phyloP scores from a whole-genome alignment of 2,888 invertebrate genomes.

The Cheilosia soror region DNA sequence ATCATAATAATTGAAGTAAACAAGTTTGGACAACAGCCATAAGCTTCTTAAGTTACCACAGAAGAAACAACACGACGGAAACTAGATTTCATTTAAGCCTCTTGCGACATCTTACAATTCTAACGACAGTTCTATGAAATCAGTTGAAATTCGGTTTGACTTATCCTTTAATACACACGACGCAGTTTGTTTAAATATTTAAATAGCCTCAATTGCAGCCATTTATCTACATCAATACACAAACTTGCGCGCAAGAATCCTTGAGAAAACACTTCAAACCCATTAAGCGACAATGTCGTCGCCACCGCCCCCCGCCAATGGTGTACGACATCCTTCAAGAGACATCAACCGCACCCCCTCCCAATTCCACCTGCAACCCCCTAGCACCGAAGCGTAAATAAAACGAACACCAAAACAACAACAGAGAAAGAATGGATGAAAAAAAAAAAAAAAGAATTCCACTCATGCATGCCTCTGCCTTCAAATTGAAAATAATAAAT shows the following conservation, averaged over 20 bases:
- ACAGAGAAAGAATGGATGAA: conserved; percentile 3
- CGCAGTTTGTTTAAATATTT: conserved; percentile 29
- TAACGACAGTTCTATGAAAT: background rate
- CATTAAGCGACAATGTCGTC: conserved; percentile 40
- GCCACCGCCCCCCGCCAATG: background rate
- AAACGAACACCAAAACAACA: conserved; percentile 1
- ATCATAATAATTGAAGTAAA: too few relatives aligned
- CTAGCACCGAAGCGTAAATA: background rate
- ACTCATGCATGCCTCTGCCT: conserved; percentile 7
- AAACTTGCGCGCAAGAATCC: conserved; percentile 32
- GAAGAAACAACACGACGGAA: too few relatives aligned
- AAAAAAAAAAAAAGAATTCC: conserved; percentile 17
- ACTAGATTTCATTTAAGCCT: too few relatives aligned
- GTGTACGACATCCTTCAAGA: conserved; percentile 24
- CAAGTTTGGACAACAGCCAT: too few relatives aligned
- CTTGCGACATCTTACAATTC: too few relatives aligned
- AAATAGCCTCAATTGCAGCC: conserved; percentile 44
- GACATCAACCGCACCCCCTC: conserved; percentile 16
- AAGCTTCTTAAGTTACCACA: too few relatives aligned
- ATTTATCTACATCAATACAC: conserved; percentile 41
- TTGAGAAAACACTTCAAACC: conserved; percentile 46
- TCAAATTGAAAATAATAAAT: conserved; percentile 42
- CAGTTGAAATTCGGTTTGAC: background rate
- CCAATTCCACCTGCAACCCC: background rate
- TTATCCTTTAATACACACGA: background rate